Conservation (phyloP, 35 echinoderm and acorn worm species). For the Acanthaster planci region DNA sequence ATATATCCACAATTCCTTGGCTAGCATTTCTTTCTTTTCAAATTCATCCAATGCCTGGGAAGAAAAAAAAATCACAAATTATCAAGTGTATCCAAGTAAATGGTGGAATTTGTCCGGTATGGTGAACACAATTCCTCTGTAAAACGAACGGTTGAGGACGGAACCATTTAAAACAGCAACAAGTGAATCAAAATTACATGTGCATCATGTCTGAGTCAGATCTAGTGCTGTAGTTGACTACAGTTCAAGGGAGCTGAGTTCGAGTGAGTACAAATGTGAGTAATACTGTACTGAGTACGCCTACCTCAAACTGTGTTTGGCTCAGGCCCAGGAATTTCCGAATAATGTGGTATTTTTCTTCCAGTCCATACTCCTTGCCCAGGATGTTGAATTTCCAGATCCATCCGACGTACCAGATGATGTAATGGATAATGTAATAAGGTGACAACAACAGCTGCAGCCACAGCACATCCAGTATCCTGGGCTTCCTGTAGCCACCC, state of each 20-base stretch:
- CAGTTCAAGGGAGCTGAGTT: no score
- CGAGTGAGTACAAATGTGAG: background rate
- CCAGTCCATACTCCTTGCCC: slow-evolving; percentile 56
- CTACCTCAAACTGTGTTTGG: slow-evolving; percentile 86
- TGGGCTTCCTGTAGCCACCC: slow-evolving; percentile 90
- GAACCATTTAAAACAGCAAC: no score
- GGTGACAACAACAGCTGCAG: slow-evolving; percentile 77
- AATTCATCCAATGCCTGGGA: slow-evolving; percentile 54
- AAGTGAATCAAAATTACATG: no score
- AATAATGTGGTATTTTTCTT: slow-evolving; percentile 91
- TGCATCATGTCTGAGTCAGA: no score
- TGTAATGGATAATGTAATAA: slow-evolving; percentile 60
- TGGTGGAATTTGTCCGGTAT: no score
- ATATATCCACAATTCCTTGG: slow-evolving; percentile 69
- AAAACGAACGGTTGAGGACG: no score
- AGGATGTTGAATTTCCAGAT: slow-evolving; percentile 75
- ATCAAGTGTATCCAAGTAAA: background rate
- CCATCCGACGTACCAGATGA: slow-evolving; percentile 82
- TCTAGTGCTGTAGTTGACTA: no score
- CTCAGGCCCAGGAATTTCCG: slow-evolving; percentile 66
- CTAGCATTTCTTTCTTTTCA: slow-evolving; percentile 63
- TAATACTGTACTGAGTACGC: no score
- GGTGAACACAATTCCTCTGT: no score
- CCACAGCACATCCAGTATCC: slow-evolving; percentile 82
- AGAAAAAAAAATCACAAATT: background rate